phyloP scores from a whole-genome alignment of 2,888 invertebrate species.

The Branchipolynoe longqiensis region DNA sequence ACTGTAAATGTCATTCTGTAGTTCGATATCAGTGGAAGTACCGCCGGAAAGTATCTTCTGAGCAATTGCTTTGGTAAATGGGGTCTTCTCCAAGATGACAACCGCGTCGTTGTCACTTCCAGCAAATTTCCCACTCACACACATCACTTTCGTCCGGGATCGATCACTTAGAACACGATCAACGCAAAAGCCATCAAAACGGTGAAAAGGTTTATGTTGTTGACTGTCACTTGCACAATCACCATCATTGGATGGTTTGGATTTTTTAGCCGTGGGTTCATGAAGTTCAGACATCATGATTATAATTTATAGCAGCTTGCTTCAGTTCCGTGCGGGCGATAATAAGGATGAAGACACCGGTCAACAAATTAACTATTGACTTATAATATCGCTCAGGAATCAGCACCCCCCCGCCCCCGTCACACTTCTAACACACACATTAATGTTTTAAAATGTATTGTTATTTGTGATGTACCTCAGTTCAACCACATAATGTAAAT shows the following conservation, averaged over 20 bases:
- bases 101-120: conserved; percentile 74
- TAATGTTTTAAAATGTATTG: too few relatives aligned
- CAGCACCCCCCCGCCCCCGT: too few relatives aligned
- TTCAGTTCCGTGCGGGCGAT: background rate
- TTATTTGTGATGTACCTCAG: too few relatives aligned
- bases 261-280: background rate
- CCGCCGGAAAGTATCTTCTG: conserved; percentile 69
- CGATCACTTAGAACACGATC: conserved; percentile 61
- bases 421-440: too few relatives aligned
- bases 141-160: conserved; percentile 53
- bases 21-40: conserved; percentile 69
- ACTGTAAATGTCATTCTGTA: conserved; percentile 80
- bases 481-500: background rate
- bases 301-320: background rate
- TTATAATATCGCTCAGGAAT: too few relatives aligned
- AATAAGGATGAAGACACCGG: too few relatives aligned
- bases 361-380: too few relatives aligned
- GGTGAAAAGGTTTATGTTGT: background rate
- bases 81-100: conserved; percentile 79
- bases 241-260: background rate
- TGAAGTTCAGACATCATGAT: background rate
- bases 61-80: conserved; percentile 73
- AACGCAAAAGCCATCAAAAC: conserved; percentile 54
- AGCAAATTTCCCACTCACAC: conserved; percentile 53
- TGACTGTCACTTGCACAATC: background rate